Conservation (phyloP, 23 tunicate species). For the Phallusia fumigata region DNA sequence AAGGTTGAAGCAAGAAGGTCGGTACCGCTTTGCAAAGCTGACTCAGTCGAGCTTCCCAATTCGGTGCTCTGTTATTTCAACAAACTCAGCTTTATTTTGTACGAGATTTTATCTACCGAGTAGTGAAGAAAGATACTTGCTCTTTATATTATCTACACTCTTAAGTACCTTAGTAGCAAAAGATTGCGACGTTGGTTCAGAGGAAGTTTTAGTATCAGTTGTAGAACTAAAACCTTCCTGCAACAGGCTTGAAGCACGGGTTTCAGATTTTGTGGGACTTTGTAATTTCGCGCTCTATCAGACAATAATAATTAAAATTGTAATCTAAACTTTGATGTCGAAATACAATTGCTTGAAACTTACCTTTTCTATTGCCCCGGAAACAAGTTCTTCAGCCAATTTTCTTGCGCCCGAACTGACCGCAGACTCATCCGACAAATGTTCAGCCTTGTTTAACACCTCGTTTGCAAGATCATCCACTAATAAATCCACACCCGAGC, state of each 20-base stretch:
- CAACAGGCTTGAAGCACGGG: too few species aligned
- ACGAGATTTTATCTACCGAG: too few species aligned
- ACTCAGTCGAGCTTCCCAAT: constrained; percentile 35
- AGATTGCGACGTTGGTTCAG: too few species aligned
- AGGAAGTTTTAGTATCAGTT: not conserved
- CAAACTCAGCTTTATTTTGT: not conserved
- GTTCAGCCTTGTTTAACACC: not conserved
- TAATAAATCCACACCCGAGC: constrained; percentile 51
- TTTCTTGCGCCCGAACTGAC: constrained; percentile 60
- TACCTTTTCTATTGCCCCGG: constrained; percentile 31
- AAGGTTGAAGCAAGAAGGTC: constrained; percentile 23
- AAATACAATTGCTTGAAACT: too few species aligned
- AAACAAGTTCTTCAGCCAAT: constrained; percentile 42
- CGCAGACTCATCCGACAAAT: constrained; percentile 19
- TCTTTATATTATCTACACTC: too few species aligned
- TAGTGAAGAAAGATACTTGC: too few species aligned
- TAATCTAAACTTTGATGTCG: too few species aligned
- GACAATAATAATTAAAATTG: too few species aligned
- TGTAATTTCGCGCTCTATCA: too few species aligned
- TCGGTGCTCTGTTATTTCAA: not conserved
- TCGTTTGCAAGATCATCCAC: constrained; percentile 16
- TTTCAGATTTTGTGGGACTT: too few species aligned
- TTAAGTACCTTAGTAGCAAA: too few species aligned
- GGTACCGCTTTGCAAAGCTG: constrained; percentile 37
- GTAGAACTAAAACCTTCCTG: too few species aligned